These are phyloP conservation scores for Eledona agricola DNA, from an alignment of 2,888 invertebrate genomes.

Conservation along the genomic window DNA sequence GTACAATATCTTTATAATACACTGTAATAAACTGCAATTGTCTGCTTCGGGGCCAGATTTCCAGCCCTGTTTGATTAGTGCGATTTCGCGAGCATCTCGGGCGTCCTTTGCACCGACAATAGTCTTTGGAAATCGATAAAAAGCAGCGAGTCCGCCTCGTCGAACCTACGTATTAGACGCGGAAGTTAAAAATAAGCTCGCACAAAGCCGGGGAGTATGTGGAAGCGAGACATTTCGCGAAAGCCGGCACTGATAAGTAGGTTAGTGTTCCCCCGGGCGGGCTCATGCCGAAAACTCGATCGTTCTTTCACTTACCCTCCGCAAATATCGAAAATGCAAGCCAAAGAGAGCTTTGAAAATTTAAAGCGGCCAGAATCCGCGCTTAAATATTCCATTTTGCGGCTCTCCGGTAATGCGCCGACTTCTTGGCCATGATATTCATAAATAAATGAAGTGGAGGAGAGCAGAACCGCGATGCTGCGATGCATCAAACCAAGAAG, in stretches of 20 bases:
- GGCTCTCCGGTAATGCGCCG: constrained; percentile 43
- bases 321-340: constrained; percentile 53
- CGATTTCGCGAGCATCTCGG: too few species aligned
- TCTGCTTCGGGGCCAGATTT: too few species aligned
- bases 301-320: constrained; percentile 52
- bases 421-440: constrained; percentile 49
- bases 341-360: constrained; percentile 51
- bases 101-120: too few species aligned
- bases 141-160: too few species aligned
- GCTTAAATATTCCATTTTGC: constrained; percentile 54
- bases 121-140: too few species aligned
- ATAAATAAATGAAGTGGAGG: constrained; percentile 50
- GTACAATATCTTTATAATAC: too few species aligned
- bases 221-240: constrained; percentile 30
- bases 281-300: constrained; percentile 48
- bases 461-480: constrained; percentile 37
- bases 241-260: constrained; percentile 50
- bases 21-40: too few species aligned
- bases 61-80: too few species aligned
- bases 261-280: constrained; percentile 49
- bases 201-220: constrained; percentile 13
- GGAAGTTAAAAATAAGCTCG: constrained; percentile 7
- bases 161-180: too few species aligned
- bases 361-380: constrained; percentile 51
- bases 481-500: constrained; percentile 41